These are phyloP conservation scores for Vulpes vulpes DNA, from an alignment of 2,113 vertebrate genomes.

Conservation along the genomic window DNA sequence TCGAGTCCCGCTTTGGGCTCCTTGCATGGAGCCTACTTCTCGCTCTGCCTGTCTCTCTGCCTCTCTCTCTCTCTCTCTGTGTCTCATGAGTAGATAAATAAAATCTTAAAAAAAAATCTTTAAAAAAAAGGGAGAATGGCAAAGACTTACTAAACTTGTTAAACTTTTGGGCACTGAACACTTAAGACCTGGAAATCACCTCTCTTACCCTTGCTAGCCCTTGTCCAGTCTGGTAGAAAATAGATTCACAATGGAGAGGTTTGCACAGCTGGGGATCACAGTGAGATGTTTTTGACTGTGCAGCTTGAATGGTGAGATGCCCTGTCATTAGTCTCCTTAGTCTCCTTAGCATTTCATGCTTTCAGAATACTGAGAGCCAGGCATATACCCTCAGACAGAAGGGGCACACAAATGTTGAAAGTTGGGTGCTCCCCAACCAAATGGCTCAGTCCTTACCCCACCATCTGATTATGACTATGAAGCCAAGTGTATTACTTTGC, in stretches of 20 bases:
- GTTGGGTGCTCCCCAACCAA: not conserved
- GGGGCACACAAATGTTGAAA: not conserved
- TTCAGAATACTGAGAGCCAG: not conserved
- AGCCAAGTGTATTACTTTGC: slow-evolving; percentile 19
- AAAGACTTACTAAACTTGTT: not conserved
- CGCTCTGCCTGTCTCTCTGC: no score
- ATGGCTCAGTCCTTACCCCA: not conserved
- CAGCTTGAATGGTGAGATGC: not conserved
- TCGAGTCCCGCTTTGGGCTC: no score
- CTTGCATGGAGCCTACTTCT: no score
- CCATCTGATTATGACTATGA: slow-evolving; percentile 48
- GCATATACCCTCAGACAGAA: not conserved
- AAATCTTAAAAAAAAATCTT: no score
- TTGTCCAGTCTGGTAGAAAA: not conserved
- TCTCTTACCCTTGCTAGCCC: not conserved
- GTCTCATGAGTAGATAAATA: no score
- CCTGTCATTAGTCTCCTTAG: not conserved
- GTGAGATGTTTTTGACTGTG: not conserved
- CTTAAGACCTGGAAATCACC: not conserved
- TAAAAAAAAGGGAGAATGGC: not conserved
- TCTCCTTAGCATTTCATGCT: not conserved
- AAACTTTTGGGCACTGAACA: not conserved
- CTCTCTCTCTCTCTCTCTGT: no score
- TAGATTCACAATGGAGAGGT: not conserved
- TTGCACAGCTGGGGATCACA: not conserved